Conservation (phyloP, 2,113 vertebrate species). For the Charina bottae region DNA sequence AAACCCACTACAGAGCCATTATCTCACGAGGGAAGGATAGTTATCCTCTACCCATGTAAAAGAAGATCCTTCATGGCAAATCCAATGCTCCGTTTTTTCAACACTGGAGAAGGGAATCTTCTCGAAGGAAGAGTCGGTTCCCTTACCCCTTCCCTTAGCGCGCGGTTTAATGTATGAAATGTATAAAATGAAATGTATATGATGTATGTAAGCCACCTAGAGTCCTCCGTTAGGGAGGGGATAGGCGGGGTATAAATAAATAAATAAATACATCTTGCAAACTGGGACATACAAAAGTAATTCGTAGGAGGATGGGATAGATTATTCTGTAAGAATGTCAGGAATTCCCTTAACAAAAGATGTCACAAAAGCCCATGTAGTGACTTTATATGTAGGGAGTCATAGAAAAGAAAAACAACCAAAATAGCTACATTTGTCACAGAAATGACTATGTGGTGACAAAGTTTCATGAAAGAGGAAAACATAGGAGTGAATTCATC, state of each 20-base stretch:
- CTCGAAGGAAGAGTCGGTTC: no score
- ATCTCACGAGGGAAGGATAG: neutral
- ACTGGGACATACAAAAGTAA: neutral
- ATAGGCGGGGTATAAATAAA: no score
- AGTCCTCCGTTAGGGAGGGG: no score
- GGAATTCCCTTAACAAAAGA: neutral
- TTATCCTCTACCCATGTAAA: neutral
- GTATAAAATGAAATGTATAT: no score
- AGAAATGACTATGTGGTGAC: neutral
- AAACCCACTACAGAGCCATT: neutral
- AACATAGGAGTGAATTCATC: no score
- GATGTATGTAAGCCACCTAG: no score
- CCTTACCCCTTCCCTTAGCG: no score
- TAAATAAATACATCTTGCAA: no score
- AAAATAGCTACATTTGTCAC: neutral
- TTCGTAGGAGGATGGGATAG: neutral
- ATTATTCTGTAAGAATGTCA: neutral
- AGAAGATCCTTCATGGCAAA: neutral
- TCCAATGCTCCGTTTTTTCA: neutral
- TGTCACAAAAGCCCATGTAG: neutral
- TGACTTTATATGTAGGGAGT: neutral
- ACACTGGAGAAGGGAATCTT: neutral
- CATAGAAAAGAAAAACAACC: neutral
- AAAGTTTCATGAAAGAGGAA: no score
- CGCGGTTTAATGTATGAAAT: no score